Conservation (phyloP, 2,113 vertebrate genomes). For the Orycteropus afer region DNA sequence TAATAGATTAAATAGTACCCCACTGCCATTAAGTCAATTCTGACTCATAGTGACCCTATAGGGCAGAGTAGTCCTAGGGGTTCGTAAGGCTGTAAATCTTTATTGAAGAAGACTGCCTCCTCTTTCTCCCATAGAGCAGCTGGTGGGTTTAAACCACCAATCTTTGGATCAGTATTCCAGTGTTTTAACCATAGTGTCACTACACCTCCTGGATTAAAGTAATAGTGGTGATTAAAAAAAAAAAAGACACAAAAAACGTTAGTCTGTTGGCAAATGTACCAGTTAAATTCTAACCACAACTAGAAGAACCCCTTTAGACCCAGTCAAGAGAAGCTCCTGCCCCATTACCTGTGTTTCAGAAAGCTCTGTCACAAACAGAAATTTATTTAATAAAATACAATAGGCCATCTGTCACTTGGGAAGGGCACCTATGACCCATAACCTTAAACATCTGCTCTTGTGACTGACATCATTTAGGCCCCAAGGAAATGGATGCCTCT, state of each 20-base stretch:
- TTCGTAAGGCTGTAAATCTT: no score
- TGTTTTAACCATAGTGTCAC: no score
- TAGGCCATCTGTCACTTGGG: background rate
- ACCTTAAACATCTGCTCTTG: background rate
- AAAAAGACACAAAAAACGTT: background rate
- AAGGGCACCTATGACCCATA: background rate
- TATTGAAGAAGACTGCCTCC: no score
- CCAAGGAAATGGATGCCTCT: background rate
- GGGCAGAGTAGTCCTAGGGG: no score
- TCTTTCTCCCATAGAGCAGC: no score
- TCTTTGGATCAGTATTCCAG: no score
- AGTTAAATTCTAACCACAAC: background rate
- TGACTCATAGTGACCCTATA: no score
- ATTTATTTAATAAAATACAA: background rate
- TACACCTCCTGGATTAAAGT: no score
- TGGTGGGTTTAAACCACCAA: no score
- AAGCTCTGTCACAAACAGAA: background rate
- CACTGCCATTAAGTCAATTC: no score
- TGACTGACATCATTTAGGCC: background rate
- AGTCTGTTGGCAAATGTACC: background rate
- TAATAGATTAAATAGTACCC: background rate
- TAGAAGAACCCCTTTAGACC: background rate
- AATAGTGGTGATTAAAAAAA: background rate
- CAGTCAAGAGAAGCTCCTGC: fast-evolving
- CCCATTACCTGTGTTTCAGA: background rate